These are phyloP conservation scores for Melieria crassipennis DNA, from an alignment of 2,888 invertebrate genomes.

Conservation along the genomic window DNA sequence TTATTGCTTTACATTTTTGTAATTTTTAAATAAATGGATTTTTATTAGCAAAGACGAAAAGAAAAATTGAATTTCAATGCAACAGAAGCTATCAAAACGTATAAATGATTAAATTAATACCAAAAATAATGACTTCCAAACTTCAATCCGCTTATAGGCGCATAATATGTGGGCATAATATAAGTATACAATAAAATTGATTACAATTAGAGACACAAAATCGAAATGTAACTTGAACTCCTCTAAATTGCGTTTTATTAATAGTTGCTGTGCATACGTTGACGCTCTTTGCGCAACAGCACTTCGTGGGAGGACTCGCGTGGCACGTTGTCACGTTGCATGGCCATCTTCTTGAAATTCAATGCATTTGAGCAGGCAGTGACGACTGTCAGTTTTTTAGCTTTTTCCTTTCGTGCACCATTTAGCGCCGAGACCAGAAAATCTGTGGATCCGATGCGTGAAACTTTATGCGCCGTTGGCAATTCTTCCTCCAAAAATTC, in stretches of 20 bases:
- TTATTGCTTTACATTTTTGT: too few species aligned
- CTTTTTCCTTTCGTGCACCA: background rate
- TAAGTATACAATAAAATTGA: too few species aligned
- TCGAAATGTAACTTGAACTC: too few species aligned
- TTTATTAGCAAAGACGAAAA: too few species aligned
- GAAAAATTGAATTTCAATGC: too few species aligned
- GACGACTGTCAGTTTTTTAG: conserved; percentile 9
- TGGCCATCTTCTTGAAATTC: conserved; percentile 48
- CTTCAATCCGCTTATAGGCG: too few species aligned
- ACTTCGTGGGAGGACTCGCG: conserved; percentile 45
- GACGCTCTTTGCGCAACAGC: conserved; percentile 43
- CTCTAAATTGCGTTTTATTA: background rate
- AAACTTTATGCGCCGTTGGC: conserved; percentile 18
- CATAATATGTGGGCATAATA: too few species aligned
- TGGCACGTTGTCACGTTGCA: conserved; percentile 40
- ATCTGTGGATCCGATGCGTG: conserved; percentile 38
- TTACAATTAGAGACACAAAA: too few species aligned
- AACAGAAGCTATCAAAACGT: too few species aligned
- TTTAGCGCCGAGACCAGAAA: conserved; percentile 41
- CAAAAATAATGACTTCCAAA: too few species aligned
- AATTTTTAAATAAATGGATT: too few species aligned
- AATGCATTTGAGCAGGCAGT: conserved; percentile 33
- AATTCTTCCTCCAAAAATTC: conserved; percentile 48
- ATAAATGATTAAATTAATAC: too few species aligned
- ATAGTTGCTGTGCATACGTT: conserved; percentile 27